Evolutionary conservation across 1,140 invertebrate species (phyloP).

Genomic region (Portunus trituberculatus): DNA sequence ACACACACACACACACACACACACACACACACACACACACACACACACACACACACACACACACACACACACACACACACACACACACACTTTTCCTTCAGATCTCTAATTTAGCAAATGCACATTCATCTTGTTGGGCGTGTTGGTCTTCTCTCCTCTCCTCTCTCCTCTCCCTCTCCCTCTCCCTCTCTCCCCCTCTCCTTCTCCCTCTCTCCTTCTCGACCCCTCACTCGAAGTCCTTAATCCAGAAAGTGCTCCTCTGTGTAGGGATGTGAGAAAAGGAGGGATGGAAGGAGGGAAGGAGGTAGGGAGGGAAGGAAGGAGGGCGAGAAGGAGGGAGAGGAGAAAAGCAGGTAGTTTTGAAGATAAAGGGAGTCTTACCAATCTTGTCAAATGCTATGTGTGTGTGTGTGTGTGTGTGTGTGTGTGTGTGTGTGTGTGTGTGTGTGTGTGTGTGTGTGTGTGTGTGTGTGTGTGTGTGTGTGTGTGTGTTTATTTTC

Average conservation of each 20-base stretch:
- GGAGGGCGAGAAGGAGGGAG: background rate
- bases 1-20: background rate
- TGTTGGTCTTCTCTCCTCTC: background rate
- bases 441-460: too few species aligned
- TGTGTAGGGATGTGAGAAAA: background rate
- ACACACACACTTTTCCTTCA: background rate
- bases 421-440: too few species aligned
- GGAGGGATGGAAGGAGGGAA: background rate
- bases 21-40: conserved; percentile 29
- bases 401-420: too few species aligned
- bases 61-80: conserved; percentile 28
- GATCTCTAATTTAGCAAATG: background rate
- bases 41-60: conserved; percentile 38
- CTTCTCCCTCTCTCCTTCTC: background rate
- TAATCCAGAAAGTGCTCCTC: conserved; percentile 13
- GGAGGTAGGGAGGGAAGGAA: background rate
- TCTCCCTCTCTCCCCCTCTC: background rate
- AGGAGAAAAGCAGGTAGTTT: background rate
- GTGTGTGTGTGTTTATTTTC: too few species aligned
- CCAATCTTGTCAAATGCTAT: background rate
- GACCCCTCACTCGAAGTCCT: background rate
- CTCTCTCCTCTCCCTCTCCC: background rate
- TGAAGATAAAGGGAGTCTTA: background rate
- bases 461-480: too few species aligned
- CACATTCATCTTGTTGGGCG: background rate